Evolutionary conservation across 2,797 vertebrate species (phyloP), one percentile per base, ranked within the genome.

Genomic region (Melanitta fusca): DNA sequence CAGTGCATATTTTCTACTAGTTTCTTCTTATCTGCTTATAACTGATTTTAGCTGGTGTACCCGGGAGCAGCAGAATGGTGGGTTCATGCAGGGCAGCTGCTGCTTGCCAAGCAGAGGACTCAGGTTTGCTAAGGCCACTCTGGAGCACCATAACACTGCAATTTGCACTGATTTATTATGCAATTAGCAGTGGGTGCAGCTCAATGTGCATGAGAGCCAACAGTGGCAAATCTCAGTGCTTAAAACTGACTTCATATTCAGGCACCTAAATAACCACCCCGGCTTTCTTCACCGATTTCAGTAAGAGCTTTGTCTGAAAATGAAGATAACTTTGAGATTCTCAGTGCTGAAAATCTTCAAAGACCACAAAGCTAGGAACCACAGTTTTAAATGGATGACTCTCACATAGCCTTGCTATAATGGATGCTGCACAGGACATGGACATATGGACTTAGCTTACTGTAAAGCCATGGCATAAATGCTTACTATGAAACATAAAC

Each of bases 81-180:
- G 54, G 89, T 68, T 93, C 74, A 85, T 68, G 34, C 0, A 1
- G 60, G 80, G 80, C 77, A 91, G 81, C 2, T 4, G 18, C 83
- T 88, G 83, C 65, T 77, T 45, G 45, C 80, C 54, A 78, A 94
- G 83, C 74, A 93, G 64, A 86, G 27, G 54, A 85, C 3, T 2
- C 13, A 49, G 36, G 62, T 75, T 83, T 93, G 70, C 86, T 95
- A 87, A 94, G 86, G 72, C 88, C 3, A 0, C 64, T 74, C 41
- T 0, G 0, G 49, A 82, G 58, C 51, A 20, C 20, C 54, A 43
- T 49, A 69, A 14, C 25, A 80, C 13, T 25, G 86, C 86, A 83
- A 69, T 92, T 93, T 88, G 53, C 53, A 85, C 80, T 89, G 90
- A 91, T 95, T 93, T 85, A 91, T 94, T 80, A 83, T 4, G 3